Base-by-base conservation (phyloP, 2,797 vertebrate species). In the Danionella dracula region DNA sequence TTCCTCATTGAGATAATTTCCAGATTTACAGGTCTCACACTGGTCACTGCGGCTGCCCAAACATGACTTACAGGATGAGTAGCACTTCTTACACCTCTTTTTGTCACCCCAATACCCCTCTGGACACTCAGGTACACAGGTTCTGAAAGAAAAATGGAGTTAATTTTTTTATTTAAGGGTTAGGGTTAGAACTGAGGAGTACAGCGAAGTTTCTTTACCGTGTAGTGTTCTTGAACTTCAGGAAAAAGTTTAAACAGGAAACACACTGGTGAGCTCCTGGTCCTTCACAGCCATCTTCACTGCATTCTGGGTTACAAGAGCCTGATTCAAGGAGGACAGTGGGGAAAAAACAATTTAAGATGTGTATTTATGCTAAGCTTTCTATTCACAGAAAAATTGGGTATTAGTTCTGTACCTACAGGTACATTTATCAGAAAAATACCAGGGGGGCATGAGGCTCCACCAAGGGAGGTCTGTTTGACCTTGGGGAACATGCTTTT, bases 191-290 rank as follows among this genome's bases (percentile, higher is more conserved):
- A 19, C 11, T 16, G 4, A 23, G 10, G 9, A 40, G 23, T 20
- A 5, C 41, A 41, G 12, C 20, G 8, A 20, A 38, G 55, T 19
- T 29, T 20, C 40, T 78, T 68, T 79, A 99, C 96, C 95, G 89
- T 77, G 94, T 96, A 68, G 89, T 93, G 74, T 98, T 98, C 84
- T 94, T 97, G 81, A 94, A 91, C 85, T 96, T 97, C 80, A 97
- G 91, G 76, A 94, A 94, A 81, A 91, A 92, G 76, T 94, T 91
- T 35, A 92, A 79, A 73, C 96, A 99, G 66, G 93, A 92, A 82
- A 86, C 88, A 77, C 95, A 99, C 65, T 95, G 93, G 78, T 95
- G 90, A 8, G 94, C 92, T 78, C 92, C 85, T 1, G 93, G 95
- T 16, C 95, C 95, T 37, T 95, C 94, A 81, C 96, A 98, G 4